These are phyloP conservation scores for Thamnaconus septentrionalis DNA, from an alignment of 2,113 vertebrate species.

Conservation along the genomic window DNA sequence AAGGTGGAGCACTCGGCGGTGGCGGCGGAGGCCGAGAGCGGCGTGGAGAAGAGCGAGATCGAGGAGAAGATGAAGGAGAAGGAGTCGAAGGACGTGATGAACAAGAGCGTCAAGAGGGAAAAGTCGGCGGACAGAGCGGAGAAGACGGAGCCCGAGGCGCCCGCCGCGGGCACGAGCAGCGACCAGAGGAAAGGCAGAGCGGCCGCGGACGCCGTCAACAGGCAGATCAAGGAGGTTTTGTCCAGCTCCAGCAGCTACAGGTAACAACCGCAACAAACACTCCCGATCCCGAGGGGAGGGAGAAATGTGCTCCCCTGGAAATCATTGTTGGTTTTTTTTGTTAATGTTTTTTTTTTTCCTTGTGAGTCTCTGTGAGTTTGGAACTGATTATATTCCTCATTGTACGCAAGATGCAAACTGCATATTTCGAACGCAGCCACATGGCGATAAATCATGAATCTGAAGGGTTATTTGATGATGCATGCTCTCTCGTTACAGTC, in stretches of 20 bases:
- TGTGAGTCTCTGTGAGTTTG: too few species aligned
- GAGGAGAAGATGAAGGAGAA: conserved; percentile 79
- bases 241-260: conserved; percentile 87
- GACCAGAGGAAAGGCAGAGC: conserved; percentile 80
- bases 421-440: too few species aligned
- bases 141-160: conserved; percentile 40
- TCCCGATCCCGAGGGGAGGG: too few species aligned
- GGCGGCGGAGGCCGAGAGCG: conserved; percentile 62
- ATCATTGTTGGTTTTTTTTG: too few species aligned
- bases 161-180: conserved; percentile 38
- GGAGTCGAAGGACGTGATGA: conserved; percentile 55
- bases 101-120: conserved; percentile 48
- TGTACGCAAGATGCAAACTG: too few species aligned
- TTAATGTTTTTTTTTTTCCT: too few species aligned
- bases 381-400: too few species aligned
- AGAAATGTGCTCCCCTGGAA: background rate
- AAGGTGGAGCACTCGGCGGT: conserved; percentile 38
- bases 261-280: conserved; percentile 54
- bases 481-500: conserved; percentile 26
- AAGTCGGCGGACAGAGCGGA: conserved; percentile 55
- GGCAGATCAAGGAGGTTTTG: conserved; percentile 90
- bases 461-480: background rate
- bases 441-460: background rate
- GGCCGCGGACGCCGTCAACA: conserved; percentile 88
- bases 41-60: conserved; percentile 79